A percentile compares a stretch with the other conserved stretches of the same genome.
These are phyloP conservation scores for Chloropsis hardwickii DNA, from an alignment of 2,113 vertebrate species.

Conservation along the genomic window DNA sequence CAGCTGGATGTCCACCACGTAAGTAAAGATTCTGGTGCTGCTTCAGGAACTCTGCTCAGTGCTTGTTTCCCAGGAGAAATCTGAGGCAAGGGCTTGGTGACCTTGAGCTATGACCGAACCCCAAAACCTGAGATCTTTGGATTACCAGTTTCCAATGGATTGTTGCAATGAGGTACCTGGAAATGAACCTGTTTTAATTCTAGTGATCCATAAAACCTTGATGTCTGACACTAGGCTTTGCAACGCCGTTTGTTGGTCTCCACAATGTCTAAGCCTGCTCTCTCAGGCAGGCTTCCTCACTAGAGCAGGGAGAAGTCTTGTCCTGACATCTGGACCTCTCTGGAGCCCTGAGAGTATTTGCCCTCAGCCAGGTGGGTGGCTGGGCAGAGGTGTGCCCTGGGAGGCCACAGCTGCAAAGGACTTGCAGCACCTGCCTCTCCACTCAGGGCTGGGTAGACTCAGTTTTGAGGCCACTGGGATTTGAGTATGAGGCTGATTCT, in stretches of 20 bases:
- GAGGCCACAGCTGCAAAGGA: not conserved
- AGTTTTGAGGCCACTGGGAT: not conserved
- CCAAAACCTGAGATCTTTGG: not conserved
- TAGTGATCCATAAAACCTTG: not conserved
- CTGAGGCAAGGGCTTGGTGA: not conserved
- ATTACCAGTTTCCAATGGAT: not conserved
- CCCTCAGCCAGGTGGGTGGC: not conserved
- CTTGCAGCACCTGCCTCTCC: fast-evolving
- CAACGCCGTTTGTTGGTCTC: not conserved
- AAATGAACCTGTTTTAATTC: not conserved
- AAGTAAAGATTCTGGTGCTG: not conserved
- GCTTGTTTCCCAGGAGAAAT: not conserved
- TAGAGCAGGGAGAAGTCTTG: not conserved
- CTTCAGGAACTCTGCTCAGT: not conserved
- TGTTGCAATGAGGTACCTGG: not conserved
- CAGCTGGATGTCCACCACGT: not conserved
- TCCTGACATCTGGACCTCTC: not conserved
- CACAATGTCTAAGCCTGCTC: not conserved
- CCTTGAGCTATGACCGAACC: not conserved
- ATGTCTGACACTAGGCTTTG: not conserved
- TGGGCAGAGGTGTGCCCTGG: not conserved
- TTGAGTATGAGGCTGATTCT: not conserved
- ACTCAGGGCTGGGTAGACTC: not conserved
- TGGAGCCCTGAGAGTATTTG: not conserved
- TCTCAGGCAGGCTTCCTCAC: not conserved